Percentiles rank a stretch among this genome's conserved stretches.
These are phyloP conservation scores for Phyllotreta cruciferae DNA, from an alignment of 2,888 invertebrate genomes.

Conservation along the genomic window DNA sequence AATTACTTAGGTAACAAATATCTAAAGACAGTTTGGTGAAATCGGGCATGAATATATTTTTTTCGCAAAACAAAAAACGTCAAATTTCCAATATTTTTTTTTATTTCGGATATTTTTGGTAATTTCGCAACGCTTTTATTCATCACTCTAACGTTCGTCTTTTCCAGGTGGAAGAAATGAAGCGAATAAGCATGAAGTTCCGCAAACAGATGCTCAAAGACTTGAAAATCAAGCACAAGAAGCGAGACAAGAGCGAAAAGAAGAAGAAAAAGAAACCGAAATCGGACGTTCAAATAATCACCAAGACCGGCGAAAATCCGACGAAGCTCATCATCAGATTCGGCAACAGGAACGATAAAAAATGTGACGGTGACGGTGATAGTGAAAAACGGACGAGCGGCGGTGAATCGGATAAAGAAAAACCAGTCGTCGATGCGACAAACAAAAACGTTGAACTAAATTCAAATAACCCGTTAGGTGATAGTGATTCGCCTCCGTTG, in stretches of 20 bases:
- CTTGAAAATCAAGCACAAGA: slow-evolving; percentile 74
- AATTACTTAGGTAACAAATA: no score
- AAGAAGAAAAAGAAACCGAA: slow-evolving; percentile 65
- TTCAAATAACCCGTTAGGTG: slow-evolving; percentile 16
- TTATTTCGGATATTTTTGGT: no score
- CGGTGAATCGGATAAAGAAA: slow-evolving; percentile 45
- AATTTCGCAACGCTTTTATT: no score
- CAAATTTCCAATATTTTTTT: no score
- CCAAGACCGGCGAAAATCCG: slow-evolving; percentile 64
- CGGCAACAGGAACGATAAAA: slow-evolving; percentile 73
- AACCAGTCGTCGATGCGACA: slow-evolving; percentile 16
- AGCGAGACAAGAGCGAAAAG: slow-evolving; percentile 62
- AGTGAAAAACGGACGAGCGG: slow-evolving; percentile 49
- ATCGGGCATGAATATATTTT: no score
- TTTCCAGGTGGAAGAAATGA: slow-evolving; percentile 76
- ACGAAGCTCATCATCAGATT: slow-evolving; percentile 82
- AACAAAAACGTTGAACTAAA: slow-evolving; percentile 28
- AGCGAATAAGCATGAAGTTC: slow-evolving; percentile 87
- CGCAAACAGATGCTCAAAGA: slow-evolving; percentile 84
- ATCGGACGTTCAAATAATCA: slow-evolving; percentile 64
- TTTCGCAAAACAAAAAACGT: no score
- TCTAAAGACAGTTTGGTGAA: no score
- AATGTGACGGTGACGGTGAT: slow-evolving; percentile 37
- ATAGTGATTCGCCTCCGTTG: slow-evolving; percentile 45
- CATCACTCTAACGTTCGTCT: no score